Evolutionary conservation across 2,113 vertebrate species (phyloP).

Genomic region (Bos javanicus): DNA sequence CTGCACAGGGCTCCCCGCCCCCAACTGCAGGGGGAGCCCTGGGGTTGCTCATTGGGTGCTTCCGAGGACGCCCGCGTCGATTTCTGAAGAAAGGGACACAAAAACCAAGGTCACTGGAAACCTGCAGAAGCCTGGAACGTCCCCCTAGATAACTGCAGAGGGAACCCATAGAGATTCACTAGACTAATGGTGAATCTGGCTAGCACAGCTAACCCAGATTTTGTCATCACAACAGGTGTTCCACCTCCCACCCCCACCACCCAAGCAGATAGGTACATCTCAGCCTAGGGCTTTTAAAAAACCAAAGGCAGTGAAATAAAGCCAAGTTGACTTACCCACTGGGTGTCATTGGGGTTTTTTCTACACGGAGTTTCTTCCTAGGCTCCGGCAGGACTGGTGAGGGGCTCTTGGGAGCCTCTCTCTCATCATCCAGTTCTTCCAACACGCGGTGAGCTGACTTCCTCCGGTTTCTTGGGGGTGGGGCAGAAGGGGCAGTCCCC

Average conservation of each 20-base stretch:
- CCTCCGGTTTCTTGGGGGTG: conserved; percentile 81
- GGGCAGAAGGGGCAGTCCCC: background rate
- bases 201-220: background rate
- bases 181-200: background rate
- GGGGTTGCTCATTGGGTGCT: conserved; percentile 76
- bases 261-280: background rate
- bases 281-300: background rate
- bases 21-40: conserved; percentile 71
- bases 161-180: background rate
- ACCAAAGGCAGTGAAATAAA: background rate
- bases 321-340: conserved; percentile 65
- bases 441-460: conserved; percentile 89
- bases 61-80: conserved; percentile 83
- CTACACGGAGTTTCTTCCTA: conserved; percentile 63
- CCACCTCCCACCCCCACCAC: background rate
- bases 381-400: background rate
- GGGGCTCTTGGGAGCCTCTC: conserved; percentile 9
- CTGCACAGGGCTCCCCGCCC: conserved; percentile 82
- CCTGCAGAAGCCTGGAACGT: background rate
- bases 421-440: conserved; percentile 86
- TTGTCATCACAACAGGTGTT: background rate
- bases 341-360: conserved; percentile 42
- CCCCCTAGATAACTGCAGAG: background rate
- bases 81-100: conserved; percentile 77
- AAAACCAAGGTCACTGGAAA: background rate